phyloP scores from a whole-genome alignment of 2,797 vertebrate species.

The Phoebastria nigripes region DNA sequence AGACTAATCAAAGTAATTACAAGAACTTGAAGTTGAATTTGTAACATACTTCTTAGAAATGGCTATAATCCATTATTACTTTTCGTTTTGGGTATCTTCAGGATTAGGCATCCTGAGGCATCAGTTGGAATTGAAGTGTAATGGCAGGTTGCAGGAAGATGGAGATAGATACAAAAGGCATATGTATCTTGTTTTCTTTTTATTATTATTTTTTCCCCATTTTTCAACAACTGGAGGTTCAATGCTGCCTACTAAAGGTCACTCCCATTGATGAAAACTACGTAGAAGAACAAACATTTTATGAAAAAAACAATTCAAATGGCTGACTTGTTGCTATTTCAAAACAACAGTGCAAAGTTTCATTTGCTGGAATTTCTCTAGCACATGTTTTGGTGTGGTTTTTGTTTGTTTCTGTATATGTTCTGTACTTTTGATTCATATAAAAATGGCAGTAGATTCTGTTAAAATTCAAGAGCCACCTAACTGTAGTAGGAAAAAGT shows the following conservation, averaged over 20 bases:
- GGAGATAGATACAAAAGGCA: background rate
- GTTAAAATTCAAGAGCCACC: background rate
- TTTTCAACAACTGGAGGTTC: background rate
- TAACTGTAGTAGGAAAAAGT: background rate
- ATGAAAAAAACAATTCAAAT: background rate
- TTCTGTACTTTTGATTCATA: background rate
- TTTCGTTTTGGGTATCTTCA: background rate
- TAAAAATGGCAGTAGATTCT: background rate
- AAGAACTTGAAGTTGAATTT: background rate
- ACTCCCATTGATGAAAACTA: background rate
- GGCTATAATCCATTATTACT: background rate
- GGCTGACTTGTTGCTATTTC: background rate
- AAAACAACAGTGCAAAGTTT: background rate
- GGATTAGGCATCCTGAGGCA: background rate
- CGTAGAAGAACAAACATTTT: background rate
- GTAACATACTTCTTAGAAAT: background rate
- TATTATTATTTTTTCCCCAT: background rate
- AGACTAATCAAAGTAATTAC: background rate
- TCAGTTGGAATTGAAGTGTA: background rate
- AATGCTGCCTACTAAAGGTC: background rate
- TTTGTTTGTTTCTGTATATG: background rate
- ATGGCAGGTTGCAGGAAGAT: background rate
- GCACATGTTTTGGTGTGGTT: background rate
- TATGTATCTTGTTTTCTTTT: background rate
- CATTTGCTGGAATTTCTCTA: background rate